phyloP scores from a whole-genome alignment of 1,140 invertebrate species.

The Melanaphis sacchari region DNA sequence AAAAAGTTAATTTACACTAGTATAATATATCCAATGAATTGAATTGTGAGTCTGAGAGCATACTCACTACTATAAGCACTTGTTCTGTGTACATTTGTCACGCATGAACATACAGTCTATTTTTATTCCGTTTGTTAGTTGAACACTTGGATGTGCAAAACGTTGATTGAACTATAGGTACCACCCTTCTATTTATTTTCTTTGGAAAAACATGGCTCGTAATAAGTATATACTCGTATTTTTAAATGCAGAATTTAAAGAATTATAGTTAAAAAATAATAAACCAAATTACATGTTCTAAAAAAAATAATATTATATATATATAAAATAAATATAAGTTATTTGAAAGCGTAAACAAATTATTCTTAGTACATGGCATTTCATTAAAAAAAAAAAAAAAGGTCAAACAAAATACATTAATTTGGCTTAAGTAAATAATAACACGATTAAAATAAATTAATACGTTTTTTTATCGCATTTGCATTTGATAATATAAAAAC shows the following conservation, averaged over 20 bases:
- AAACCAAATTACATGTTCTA: background rate
- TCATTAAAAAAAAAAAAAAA: background rate
- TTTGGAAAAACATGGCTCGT: background rate
- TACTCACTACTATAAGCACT: slow-evolving; percentile 1
- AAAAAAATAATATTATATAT: background rate
- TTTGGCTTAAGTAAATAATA: background rate
- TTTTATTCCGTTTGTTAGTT: background rate
- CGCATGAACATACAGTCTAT: background rate
- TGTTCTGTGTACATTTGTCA: background rate
- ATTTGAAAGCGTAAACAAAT: background rate
- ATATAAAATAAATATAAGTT: background rate
- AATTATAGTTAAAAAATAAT: background rate
- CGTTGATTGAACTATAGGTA: slow-evolving; percentile 6
- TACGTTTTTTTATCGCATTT: background rate
- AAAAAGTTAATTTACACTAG: slow-evolving; percentile 16
- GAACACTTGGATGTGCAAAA: background rate
- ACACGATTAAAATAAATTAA: slow-evolving; percentile 24
- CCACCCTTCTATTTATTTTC: background rate
- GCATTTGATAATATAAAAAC: slow-evolving; percentile 7
- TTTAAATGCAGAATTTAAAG: background rate
- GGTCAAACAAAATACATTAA: slow-evolving; percentile 14
- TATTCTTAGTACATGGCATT: background rate
- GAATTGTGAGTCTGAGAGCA: background rate
- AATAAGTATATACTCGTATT: background rate
- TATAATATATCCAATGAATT: background rate